Evolutionary conservation across 2,888 invertebrate genomes (phyloP), one percentile per base, ranked within the genome.

Genomic region (Masnerella sp.): DNA sequence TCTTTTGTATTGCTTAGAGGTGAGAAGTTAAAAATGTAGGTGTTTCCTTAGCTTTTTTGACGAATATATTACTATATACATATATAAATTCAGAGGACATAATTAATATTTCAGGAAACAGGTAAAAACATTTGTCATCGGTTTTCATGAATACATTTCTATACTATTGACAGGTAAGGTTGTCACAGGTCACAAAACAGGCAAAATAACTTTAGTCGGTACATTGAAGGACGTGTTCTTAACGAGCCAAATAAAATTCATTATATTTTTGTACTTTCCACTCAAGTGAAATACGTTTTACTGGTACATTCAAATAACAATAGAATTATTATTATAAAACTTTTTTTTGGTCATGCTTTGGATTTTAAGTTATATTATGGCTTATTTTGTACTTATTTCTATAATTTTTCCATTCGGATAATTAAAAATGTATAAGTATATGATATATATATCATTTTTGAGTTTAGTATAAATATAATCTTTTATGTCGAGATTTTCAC

Each of bases 81-180:
- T 7, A 25, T 7, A 25, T 7, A 25, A 25, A 7, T 25, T n/a
- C n/a, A n/a, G n/a, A n/a, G 20, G n/a, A 2, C 25, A 40, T 65
- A 30, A 65, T 56, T 56, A 32, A 40, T 38, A 36, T 45, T 47
- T 56, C 40, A 18, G 42, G 25, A 47, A 56, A 43, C 32, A 43
- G 15, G 17, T 5, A 22, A 17, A 7, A 34, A 36, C 42, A 67
- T 67, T 58, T 58, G 58, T 67, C 58, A 67, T 43, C 14, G 22
- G 32, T 7, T 42, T 38, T n/a, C n/a, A 34, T 49, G 40, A 58
- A 68, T 58, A 30, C 51, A 11, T 58, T 58, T 58, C 67, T 42
- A 43, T 34, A 22, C 51, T 51, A 65, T 54, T 54, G 67, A 58
- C 67, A 68, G 58, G 51, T 59, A 12, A 67, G 22, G 45, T 18